Evolutionary conservation across 2,113 vertebrate genomes (phyloP).

Genomic region (Xiphias gladius): DNA sequence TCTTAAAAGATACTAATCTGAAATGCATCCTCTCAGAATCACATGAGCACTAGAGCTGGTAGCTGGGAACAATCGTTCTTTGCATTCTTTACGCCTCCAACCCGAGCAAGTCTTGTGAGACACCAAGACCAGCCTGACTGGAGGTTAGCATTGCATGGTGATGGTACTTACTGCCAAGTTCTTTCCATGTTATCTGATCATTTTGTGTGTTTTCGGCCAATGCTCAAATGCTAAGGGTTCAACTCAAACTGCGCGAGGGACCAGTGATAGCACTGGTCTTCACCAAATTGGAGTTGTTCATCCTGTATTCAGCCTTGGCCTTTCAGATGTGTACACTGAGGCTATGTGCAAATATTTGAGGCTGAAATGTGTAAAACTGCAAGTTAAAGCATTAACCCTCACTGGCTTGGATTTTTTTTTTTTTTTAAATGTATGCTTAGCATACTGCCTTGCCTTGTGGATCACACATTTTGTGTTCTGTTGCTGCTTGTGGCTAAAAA

Average conservation of each 20-base stretch:
- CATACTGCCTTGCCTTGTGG: background rate
- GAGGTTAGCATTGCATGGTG: background rate
- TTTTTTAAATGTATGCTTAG: background rate
- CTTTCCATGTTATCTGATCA: background rate
- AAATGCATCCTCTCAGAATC: background rate
- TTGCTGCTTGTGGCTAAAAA: background rate
- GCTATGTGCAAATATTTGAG: slow-evolving; percentile 51
- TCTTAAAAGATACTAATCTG: slow-evolving; percentile 6
- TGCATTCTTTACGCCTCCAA: background rate
- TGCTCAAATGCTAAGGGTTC: background rate
- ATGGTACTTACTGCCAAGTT: background rate
- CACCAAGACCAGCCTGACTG: background rate
- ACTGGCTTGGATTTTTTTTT: background rate
- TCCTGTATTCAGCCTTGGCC: slow-evolving; percentile 39
- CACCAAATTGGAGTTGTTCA: slow-evolving; percentile 4
- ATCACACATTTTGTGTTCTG: background rate
- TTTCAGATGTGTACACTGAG: slow-evolving; percentile 37
- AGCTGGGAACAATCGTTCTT: background rate
- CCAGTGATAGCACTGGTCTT: background rate
- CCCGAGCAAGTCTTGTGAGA: background rate
- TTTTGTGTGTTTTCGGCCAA: background rate
- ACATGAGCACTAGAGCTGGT: background rate
- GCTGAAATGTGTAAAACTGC: slow-evolving; percentile 39
- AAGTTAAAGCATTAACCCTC: slow-evolving; percentile 36
- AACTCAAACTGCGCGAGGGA: background rate